Evolutionary conservation across 2,113 vertebrate genomes (phyloP), one percentile per base, ranked within the genome.

Genomic region (Chunga burmeisteri): DNA sequence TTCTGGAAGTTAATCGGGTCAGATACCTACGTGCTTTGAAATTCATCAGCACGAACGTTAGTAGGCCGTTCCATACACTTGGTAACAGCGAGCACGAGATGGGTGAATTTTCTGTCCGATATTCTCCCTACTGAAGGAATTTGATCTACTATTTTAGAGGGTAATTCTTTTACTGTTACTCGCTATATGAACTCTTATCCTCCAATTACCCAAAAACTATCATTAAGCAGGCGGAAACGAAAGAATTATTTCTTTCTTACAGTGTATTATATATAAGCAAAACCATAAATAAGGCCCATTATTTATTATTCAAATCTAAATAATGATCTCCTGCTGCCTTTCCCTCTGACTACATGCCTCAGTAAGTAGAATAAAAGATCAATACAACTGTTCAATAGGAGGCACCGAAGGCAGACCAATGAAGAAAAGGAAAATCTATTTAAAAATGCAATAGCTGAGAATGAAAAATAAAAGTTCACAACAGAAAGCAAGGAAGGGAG

Each of bases 61-160:
- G 63, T 5, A 55, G 84, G 63, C 27, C 34, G 5, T 2, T 9
- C 40, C 40, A 7, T 3, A 30, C 21, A 1, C 27, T 6, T 1
- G 10, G 0, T 16, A 59, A 36, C 38, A 3, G 16, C 0, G 19
- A 36, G 63, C 50, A 7, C 40, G 3, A 7, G 55, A 52, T 4
- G 30, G 56, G 30, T 7, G 26, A 34, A 34, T 53, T 11, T 47
- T 42, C 62, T 68, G 30, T 4, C 30, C n/a, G 22, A 1, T 1
- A 2, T 13, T 66, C 30, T 11, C 72, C 17, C 79, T n/a, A 23
- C 38, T 1, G 7, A 63, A 30, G 29, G 46, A 4, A 40, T 7
- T 3, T 55, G 34, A 19, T 10, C 40, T 38, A 2, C 50, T 11
- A 0, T 10, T 21, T 21, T 11, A 52, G 30, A 38, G 58, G 38